A percentile compares a stretch with the other conserved stretches of the same genome.
Conservation (phyloP, 2,113 vertebrate genomes). For the Xiphorhynchus elegans region DNA sequence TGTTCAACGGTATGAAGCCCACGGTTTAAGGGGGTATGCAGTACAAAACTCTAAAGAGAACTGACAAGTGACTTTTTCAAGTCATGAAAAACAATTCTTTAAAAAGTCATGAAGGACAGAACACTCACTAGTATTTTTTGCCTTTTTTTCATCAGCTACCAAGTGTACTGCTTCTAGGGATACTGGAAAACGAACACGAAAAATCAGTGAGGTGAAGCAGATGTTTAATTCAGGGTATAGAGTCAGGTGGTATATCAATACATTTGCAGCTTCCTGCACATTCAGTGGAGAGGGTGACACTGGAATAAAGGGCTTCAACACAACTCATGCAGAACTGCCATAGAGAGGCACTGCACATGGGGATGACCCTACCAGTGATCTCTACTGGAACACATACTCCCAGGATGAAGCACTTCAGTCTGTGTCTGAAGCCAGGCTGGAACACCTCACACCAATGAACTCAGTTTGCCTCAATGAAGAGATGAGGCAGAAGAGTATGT, state of each 20-base stretch:
- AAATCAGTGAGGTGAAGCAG: background rate
- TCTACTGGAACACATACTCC: background rate
- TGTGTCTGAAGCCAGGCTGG: background rate
- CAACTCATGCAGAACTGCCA: background rate
- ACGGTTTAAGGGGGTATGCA: background rate
- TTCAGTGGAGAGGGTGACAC: background rate
- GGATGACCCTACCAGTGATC: background rate
- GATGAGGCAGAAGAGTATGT: fast-evolving
- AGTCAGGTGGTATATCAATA: fast-evolving
- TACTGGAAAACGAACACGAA: background rate
- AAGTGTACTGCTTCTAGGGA: background rate
- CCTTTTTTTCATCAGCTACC: background rate
- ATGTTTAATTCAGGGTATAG: background rate
- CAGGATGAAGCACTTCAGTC: background rate
- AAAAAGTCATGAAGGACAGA: background rate
- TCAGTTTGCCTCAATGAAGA: background rate
- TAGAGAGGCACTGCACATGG: fast-evolving
- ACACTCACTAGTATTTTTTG: background rate
- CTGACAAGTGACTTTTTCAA: background rate
- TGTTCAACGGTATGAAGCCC: background rate
- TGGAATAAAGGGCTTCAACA: background rate
- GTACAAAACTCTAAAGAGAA: background rate
- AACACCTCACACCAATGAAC: background rate
- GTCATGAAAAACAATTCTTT: background rate
- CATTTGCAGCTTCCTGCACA: background rate